Conservation (phyloP, 2,797 vertebrate genomes). For the Phaenicophaeus curvirostris region DNA sequence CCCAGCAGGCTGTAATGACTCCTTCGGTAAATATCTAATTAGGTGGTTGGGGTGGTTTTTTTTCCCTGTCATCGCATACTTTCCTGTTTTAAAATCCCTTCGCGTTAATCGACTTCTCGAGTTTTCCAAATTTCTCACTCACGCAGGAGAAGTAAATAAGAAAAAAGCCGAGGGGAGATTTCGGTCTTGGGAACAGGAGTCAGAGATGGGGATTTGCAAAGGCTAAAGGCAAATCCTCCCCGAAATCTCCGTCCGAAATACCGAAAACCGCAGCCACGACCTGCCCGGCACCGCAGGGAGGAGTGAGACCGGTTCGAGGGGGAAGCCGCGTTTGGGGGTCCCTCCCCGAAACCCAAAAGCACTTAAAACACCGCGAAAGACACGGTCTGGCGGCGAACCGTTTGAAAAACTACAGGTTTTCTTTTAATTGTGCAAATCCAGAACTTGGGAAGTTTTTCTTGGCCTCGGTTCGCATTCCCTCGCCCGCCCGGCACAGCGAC, state of each 20-base stretch:
- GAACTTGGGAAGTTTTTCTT: not conserved
- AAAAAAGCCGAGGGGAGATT: not conserved
- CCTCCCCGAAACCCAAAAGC: not conserved
- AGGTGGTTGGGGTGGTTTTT: not conserved
- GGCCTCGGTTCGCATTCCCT: not conserved
- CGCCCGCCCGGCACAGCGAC: too few relatives aligned
- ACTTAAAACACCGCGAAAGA: not conserved
- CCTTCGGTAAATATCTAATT: constrained; percentile 67
- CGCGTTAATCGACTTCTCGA: constrained; percentile 6
- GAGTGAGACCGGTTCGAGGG: not conserved
- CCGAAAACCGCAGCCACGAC: not conserved
- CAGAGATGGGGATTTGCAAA: not conserved
- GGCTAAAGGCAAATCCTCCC: not conserved
- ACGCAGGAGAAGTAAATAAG: not conserved
- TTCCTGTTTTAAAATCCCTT: constrained; percentile 59
- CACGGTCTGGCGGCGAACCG: too few relatives aligned
- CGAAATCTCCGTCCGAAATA: not conserved
- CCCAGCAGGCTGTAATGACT: constrained; percentile 49
- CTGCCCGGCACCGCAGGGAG: not conserved
- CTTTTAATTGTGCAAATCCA: not conserved
- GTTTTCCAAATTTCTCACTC: constrained; percentile 35
- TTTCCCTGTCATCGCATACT: not conserved
- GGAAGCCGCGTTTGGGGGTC: not conserved
- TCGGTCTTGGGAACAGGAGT: constrained; percentile 30
- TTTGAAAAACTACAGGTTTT: not conserved